Conservation (phyloP, 2,888 invertebrate species). For the Leucania comma region DNA sequence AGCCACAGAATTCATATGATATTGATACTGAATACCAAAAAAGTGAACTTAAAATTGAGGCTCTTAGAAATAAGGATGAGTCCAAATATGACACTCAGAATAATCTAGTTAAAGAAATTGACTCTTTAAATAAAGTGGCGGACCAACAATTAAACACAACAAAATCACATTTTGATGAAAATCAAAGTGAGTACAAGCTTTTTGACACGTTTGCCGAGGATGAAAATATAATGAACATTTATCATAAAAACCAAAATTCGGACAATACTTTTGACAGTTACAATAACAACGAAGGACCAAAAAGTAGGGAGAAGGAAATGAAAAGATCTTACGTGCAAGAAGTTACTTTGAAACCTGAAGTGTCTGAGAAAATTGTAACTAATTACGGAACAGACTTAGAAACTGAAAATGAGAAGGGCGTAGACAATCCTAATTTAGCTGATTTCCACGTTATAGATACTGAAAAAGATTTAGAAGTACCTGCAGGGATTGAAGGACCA, state of each 20-base stretch:
- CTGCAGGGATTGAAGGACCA: conserved; percentile 86
- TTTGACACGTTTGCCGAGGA: conserved; percentile 3
- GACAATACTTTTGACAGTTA: conserved; percentile 9
- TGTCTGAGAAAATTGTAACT: conserved; percentile 16
- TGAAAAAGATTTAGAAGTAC: conserved; percentile 87
- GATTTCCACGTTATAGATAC: conserved; percentile 85
- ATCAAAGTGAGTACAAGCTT: conserved; percentile 5
- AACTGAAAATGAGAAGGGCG: conserved; percentile 27
- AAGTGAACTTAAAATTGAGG: not conserved
- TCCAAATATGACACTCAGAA: conserved; percentile 18
- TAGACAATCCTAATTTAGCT: conserved; percentile 77
- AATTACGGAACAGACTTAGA: conserved; percentile 1
- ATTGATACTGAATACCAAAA: not conserved
- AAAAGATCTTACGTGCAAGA: conserved; percentile 39
- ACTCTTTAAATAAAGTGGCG: conserved; percentile 40
- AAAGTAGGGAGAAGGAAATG: conserved; percentile 19
- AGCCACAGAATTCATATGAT: conserved; percentile 9
- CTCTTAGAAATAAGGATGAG: conserved; percentile 1
- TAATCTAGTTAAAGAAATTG: conserved; percentile 48
- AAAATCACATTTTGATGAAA: not conserved
- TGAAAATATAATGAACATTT: not conserved
- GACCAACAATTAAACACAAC: conserved; percentile 43
- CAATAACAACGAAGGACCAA: conserved; percentile 9
- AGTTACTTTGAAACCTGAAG: not conserved
- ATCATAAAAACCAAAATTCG: conserved; percentile 19